phyloP scores from a whole-genome alignment of 2,797 vertebrate species.

The Megaceryle alcyon region DNA sequence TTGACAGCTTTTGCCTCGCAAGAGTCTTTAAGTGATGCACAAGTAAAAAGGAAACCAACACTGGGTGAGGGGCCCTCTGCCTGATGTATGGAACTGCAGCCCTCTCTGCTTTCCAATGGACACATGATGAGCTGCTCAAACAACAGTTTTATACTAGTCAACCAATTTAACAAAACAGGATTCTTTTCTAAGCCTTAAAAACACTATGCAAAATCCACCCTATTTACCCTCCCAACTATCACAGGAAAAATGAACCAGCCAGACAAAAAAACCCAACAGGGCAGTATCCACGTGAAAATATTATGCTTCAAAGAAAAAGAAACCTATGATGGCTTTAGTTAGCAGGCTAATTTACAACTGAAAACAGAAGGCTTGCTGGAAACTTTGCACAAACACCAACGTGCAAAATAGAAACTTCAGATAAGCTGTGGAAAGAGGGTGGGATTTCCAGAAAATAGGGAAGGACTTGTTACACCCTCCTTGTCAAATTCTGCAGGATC shows the following conservation, averaged over 20 bases:
- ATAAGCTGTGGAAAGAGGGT: slow-evolving; percentile 58
- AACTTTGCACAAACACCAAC: slow-evolving; percentile 23
- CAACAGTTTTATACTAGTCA: neutral
- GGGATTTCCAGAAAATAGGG: slow-evolving; percentile 81
- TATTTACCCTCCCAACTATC: neutral
- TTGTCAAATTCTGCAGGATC: slow-evolving; percentile 77
- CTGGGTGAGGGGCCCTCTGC: neutral
- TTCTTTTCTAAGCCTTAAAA: neutral
- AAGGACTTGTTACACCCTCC: slow-evolving; percentile 71
- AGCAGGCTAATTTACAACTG: neutral
- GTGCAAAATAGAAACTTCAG: slow-evolving; percentile 68
- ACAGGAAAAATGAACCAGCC: neutral
- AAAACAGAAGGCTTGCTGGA: neutral
- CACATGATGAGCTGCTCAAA: neutral
- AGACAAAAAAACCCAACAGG: too few species aligned
- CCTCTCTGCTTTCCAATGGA: neutral
- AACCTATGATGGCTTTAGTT: neutral
- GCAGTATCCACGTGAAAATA: neutral
- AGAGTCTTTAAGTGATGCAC: neutral
- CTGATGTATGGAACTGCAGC: rapidly evolving
- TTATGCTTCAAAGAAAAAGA: neutral
- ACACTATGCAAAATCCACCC: neutral
- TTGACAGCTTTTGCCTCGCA: neutral
- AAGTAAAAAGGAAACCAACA: neutral
- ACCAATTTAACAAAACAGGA: neutral